Evolutionary conservation across 2,888 invertebrate genomes (phyloP), one percentile per base, ranked within the genome.

Genomic region (Apamea epomidion): DNA sequence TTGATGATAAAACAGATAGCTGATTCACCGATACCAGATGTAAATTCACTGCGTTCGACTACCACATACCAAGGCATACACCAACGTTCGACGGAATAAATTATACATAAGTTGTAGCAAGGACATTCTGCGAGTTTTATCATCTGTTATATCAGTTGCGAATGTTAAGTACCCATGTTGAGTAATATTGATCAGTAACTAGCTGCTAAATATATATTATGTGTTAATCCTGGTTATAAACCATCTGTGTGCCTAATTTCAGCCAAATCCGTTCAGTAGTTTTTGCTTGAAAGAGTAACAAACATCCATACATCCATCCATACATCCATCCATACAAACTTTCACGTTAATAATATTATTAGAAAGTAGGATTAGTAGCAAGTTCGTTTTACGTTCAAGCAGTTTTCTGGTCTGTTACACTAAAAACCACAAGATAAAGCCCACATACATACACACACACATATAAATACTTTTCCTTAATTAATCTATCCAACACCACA

Each of bases 51-150:
- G 16, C 29, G 42, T 37, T 42, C 29, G 21, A 14, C 1, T 4
- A 12, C 42, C 37, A 69, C 86, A 85, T 88, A 78, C 85, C 88
- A 45, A 80, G 72, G 83, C 87, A 82, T 76, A 88, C 80, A 68
- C 88, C 89, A 74, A 82, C 88, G 80, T 76, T 71, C 25, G 68
- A 51, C 25, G 18, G 89, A 83, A 88, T 88, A 82, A 72, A 86
- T 89, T 89, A 85, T 45, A 65, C 73, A 78, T 70, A 69, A 65
- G 68, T 85, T 82, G 60, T 73, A 69, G 74, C 88, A 83, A 89
- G 90, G 88, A 78, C 83, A 82, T 79, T 67, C 45, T 54, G 14
- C 71, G 32, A 74, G 77, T 80, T 74, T 80, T 85, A 80, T 87
- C 78, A 77, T 58, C 14, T 68, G 60, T 80, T 32, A 42, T 68